These are phyloP conservation scores for Petaurus breviceps DNA, from an alignment of 2,113 vertebrate genomes.

Conservation along the genomic window DNA sequence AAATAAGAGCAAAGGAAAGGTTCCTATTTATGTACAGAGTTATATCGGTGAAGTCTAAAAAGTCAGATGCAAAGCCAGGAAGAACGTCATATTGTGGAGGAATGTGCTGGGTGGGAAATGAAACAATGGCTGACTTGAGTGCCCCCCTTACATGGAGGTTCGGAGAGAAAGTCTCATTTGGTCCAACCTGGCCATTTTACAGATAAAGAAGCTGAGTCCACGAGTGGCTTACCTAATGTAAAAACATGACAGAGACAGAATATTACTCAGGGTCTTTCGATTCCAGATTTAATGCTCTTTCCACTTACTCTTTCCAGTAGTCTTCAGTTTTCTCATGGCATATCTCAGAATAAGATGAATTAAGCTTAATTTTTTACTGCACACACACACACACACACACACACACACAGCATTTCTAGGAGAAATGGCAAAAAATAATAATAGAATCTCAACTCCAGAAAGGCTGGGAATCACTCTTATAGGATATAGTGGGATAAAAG, in stretches of 20 bases:
- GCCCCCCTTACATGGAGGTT: neutral
- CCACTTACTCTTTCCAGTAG: neutral
- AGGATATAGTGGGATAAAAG: neutral
- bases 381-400: neutral
- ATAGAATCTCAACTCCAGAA: neutral
- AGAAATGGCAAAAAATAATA: neutral
- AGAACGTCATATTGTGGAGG: neutral
- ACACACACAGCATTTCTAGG: neutral
- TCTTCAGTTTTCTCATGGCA: neutral
- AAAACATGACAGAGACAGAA: neutral
- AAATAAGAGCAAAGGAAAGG: neutral
- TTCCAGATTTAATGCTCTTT: neutral
- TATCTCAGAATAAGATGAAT: slow-evolving; percentile 29
- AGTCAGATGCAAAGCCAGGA: neutral
- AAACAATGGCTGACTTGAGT: neutral
- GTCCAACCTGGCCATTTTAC: neutral
- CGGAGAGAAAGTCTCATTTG: neutral
- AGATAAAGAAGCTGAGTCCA: neutral
- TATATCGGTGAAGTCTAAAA: neutral
- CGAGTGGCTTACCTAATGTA: neutral
- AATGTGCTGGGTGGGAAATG: neutral
- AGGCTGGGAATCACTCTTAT: neutral
- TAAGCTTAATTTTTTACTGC: slow-evolving; percentile 19
- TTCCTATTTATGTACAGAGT: neutral
- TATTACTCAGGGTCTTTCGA: neutral